Base-by-base conservation (phyloP, 2,113 vertebrate species). In the Eulemur rufifrons region DNA sequence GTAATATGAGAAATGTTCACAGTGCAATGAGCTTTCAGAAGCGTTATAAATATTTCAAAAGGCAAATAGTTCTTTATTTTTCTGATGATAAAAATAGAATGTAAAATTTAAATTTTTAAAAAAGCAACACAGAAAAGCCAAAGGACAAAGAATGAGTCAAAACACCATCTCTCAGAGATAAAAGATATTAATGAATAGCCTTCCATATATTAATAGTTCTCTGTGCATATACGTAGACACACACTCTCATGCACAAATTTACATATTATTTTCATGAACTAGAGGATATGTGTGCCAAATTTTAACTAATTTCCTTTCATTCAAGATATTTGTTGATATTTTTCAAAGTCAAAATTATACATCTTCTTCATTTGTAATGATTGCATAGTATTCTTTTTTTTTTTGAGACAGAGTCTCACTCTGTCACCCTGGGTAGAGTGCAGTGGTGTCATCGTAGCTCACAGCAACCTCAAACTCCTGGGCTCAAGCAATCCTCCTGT, bases 1-100 rank as follows among this genome's bases (percentile, higher is more conserved):
- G 17, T 13, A 9, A 68, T 42, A 42, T 59, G 34, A 89, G 32
- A 56, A 66, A 50, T 47, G 7, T 50, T 92, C 47, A 76, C 56
- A 66, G 56, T 54, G 56, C 7, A 61, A 39, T 39, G 8, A 92
- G 20, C 17, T 95, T 90, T 81, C 71, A 93, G 56, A 76, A n/a
- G 23, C 52, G 14, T 82, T 39, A 73, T 50, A 68, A 74, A 64
- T 85, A 66, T 59, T 90, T 63, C 29, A 94, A 56, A 76, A 52
- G 76, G 21, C 69, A 93, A 89, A 61, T 12, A 45, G 7, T 69
- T 78, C 1, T 3, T 71, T 37, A 17, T 89, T 86, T 85, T 92
- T 95, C 42, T 76, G 17, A 77, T 82, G 34, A 86, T 54, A 82
- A 82, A 93, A 90, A 47, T 86, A 90, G 86, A 69, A 86, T 85